These are phyloP conservation scores for Heliopora coerulea DNA, from an alignment of 92 coral and sea anemone genomes.

Conservation along the genomic window DNA sequence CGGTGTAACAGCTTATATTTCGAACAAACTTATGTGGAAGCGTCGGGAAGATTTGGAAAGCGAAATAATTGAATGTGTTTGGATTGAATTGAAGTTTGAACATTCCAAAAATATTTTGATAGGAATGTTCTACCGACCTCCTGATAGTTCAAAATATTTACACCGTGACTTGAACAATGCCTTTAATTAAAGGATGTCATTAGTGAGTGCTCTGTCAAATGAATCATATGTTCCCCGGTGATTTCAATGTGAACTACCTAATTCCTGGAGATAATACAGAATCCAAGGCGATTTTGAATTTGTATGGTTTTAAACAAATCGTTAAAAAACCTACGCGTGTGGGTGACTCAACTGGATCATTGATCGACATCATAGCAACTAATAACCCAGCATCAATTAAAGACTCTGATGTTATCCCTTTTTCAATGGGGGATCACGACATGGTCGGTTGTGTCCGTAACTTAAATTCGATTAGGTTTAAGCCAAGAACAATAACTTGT, in stretches of 20 bases:
- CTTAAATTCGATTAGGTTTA: too few relatives aligned
- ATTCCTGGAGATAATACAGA: background rate
- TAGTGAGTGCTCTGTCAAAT: conserved; percentile 12
- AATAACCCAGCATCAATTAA: too few relatives aligned
- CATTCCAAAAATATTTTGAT: conserved; percentile 8
- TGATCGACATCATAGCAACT: too few relatives aligned
- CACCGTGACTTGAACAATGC: background rate
- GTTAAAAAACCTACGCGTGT: too few relatives aligned
- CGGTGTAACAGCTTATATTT: conserved; percentile 30
- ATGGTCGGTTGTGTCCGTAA: too few relatives aligned
- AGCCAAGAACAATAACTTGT: too few relatives aligned
- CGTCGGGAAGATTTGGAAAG: conserved; percentile 31
- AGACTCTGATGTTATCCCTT: too few relatives aligned
- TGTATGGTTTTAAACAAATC: conserved; percentile 1
- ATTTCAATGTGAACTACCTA: conserved; percentile 27
- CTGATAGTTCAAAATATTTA: conserved; percentile 31
- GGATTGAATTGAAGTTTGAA: conserved; percentile 17
- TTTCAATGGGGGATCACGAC: too few relatives aligned
- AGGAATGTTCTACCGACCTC: conserved; percentile 37
- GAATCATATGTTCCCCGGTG: conserved; percentile 23
- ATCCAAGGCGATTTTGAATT: background rate
- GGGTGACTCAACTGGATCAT: too few relatives aligned
- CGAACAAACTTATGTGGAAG: background rate
- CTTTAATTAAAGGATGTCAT: conserved; percentile 4
- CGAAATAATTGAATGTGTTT: conserved; percentile 17